Percentiles rank a stretch among this genome's conserved stretches.
Conservation (phyloP, 2,888 invertebrate genomes). For the Callyntrura sp. region DNA sequence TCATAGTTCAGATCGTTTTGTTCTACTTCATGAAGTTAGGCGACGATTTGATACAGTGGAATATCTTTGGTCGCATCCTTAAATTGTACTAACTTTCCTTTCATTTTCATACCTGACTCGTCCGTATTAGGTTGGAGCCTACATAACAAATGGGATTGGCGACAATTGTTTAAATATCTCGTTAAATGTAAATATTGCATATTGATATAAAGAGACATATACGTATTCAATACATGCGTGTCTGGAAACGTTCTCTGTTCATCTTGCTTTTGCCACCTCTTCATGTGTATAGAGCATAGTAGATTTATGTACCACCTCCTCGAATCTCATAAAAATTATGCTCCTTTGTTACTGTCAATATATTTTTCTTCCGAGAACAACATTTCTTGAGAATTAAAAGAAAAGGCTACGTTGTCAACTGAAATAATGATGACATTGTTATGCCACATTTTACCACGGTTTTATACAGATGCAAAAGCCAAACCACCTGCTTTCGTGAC, state of each 20-base stretch:
- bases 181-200: too few relatives aligned
- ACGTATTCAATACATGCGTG: background rate
- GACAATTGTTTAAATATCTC: background rate
- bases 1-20: background rate
- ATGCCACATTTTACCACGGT: background rate
- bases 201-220: background rate
- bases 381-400: slow-evolving; percentile 28
- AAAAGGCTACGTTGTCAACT: slow-evolving; percentile 11
- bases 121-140: background rate
- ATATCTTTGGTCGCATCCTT: background rate
- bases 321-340: slow-evolving; percentile 27
- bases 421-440: background rate
- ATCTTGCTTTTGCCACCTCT: background rate
- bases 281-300: background rate
- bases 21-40: background rate
- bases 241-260: background rate
- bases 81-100: background rate
- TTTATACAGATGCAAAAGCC: background rate
- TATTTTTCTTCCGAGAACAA: slow-evolving; percentile 34
- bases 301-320: background rate
- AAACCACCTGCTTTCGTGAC: slow-evolving; percentile 14
- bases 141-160: background rate
- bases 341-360: slow-evolving; percentile 10
- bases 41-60: background rate
- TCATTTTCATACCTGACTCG: background rate